Conservation (phyloP, 2,113 vertebrate genomes). For the Plecotus auritus region DNA sequence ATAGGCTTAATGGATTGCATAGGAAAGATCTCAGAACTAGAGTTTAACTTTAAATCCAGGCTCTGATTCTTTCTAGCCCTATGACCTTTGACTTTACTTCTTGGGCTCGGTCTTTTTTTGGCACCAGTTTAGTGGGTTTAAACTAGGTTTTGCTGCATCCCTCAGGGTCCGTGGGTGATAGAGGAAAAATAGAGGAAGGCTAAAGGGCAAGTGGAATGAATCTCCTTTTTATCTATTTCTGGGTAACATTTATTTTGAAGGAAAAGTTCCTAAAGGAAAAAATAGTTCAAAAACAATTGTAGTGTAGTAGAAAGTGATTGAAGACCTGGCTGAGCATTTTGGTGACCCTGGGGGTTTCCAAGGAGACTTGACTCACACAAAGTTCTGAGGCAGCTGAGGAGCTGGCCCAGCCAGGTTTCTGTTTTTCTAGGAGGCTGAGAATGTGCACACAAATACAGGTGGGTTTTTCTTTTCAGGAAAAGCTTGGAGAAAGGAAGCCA, state of each 20-base stretch:
- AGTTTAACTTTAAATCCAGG: background rate
- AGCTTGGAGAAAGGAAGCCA: background rate
- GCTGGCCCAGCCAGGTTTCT: background rate
- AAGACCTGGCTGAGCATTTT: background rate
- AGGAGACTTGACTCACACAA: background rate
- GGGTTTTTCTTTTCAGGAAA: conserved; percentile 1
- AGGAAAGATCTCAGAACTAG: background rate
- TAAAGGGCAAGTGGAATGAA: background rate
- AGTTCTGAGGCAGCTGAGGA: background rate
- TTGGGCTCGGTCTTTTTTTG: background rate
- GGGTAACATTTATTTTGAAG: background rate
- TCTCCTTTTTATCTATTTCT: background rate
- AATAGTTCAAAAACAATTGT: background rate
- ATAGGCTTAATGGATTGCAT: background rate
- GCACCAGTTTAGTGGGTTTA: background rate
- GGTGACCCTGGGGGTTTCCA: background rate
- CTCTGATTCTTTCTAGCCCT: background rate
- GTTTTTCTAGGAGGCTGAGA: conserved; percentile 38
- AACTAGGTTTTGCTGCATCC: background rate
- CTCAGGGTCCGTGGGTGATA: background rate
- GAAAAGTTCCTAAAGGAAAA: background rate
- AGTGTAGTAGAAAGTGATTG: background rate
- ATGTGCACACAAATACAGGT: conserved; percentile 20
- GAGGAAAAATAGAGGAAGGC: too few species aligned
- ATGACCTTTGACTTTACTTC: background rate